Evolutionary conservation across 2,113 vertebrate species (phyloP).

Genomic region (Zootoca vivipara): DNA sequence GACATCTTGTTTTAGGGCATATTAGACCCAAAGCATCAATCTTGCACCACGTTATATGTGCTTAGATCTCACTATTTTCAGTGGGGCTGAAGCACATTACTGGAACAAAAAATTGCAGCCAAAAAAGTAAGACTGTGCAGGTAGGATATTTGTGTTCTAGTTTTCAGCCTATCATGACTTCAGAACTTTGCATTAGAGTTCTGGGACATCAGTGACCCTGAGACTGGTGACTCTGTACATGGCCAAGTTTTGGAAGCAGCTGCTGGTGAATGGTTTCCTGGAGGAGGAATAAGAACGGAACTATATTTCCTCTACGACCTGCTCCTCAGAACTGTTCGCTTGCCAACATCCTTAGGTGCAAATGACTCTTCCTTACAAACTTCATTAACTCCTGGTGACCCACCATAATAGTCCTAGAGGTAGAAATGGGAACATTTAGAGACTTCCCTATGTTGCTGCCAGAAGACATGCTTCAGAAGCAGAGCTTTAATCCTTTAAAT

Average conservation of each 20-base stretch:
- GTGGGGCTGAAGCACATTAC: not conserved
- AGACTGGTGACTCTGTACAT: too few species aligned
- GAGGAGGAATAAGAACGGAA: not conserved
- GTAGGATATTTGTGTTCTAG: not conserved
- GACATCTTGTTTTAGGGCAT: slow-evolving; percentile 3
- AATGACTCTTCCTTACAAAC: not conserved
- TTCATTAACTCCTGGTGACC: not conserved
- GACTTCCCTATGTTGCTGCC: not conserved
- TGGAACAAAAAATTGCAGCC: not conserved
- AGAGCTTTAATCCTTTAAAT: not conserved
- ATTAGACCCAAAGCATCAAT: not conserved
- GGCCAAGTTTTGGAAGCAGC: not conserved
- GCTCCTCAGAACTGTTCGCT: not conserved
- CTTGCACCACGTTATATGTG: not conserved
- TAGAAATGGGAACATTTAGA: not conserved
- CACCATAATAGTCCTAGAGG: not conserved
- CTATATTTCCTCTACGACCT: not conserved
- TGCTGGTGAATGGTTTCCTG: not conserved
- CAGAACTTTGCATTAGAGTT: not conserved
- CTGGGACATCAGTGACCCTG: not conserved
- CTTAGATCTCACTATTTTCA: not conserved
- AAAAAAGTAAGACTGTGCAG: not conserved
- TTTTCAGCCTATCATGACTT: not conserved
- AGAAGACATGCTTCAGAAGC: not conserved
- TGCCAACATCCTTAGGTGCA: not conserved